Evolutionary conservation across 2,888 invertebrate species (phyloP).

Genomic region (Deilephila elpenor): DNA sequence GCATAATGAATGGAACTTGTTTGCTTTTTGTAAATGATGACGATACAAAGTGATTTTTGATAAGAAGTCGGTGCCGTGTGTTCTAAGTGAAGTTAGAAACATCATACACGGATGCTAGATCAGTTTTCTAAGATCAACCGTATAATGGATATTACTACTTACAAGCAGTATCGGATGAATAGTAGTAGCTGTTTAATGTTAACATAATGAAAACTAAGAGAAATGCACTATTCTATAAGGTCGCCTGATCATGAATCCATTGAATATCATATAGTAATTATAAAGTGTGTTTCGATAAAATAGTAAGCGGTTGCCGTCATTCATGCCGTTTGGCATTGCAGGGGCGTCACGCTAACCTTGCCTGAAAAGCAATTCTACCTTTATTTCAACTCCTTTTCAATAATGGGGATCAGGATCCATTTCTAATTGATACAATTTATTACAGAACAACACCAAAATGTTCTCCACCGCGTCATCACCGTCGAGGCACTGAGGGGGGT

Average conservation of each 20-base stretch:
- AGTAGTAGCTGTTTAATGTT: no score
- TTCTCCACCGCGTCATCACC: constrained; percentile 34
- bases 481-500: constrained; percentile 41
- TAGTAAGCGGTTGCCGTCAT: no score
- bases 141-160: no score
- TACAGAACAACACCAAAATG: constrained; percentile 38
- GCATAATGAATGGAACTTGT: constrained; percentile 22
- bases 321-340: no score
- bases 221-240: no score
- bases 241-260: no score
- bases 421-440: background rate
- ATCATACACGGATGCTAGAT: background rate
- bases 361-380: no score
- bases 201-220: no score
- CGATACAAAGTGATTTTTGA: constrained; percentile 33
- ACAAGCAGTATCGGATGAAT: no score
- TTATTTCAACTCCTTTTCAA: background rate
- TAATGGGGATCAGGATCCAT: no score
- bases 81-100: background rate
- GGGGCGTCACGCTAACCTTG: no score
- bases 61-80: constrained; percentile 7
- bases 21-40: constrained; percentile 5
- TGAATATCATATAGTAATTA: background rate
- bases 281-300: no score
- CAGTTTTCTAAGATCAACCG: background rate